Percentiles rank a stretch among this genome's conserved stretches.
These are phyloP conservation scores for Miltochrista miniata DNA, from an alignment of 2,888 invertebrate genomes.

Conservation along the genomic window DNA sequence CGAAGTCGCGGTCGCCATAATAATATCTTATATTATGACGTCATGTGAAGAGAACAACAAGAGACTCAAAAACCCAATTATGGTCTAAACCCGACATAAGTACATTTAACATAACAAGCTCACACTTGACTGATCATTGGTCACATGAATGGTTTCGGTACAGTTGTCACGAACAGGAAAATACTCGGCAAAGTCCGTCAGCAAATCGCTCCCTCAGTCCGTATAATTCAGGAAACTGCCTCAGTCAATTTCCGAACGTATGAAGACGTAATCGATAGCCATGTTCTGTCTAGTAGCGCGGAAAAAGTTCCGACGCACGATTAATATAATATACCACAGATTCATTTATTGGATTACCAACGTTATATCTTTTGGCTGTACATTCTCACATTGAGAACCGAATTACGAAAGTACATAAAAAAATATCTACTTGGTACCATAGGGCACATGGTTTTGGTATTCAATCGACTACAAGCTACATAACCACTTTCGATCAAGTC, in stretches of 20 bases:
- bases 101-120: constrained; percentile 20
- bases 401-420: too few relatives aligned
- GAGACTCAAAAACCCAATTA: neutral
- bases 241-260: constrained; percentile 43
- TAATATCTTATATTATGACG: too few relatives aligned
- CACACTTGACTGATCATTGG: constrained; percentile 17
- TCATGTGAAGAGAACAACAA: neutral
- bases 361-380: too few relatives aligned
- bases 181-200: constrained; percentile 35
- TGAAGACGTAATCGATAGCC: constrained; percentile 40
- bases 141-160: constrained; percentile 17
- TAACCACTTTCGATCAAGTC: too few relatives aligned
- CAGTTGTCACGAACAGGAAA: constrained; percentile 21
- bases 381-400: too few relatives aligned
- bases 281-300: constrained; percentile 18
- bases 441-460: too few relatives aligned
- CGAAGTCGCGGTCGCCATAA: too few relatives aligned
- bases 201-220: constrained; percentile 41
- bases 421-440: too few relatives aligned
- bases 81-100: neutral
- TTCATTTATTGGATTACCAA: neutral
- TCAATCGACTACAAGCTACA: too few relatives aligned
- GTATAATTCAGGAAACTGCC: constrained; percentile 51
- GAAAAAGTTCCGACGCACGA: constrained; percentile 15
- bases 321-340: constrained; percentile 16